phyloP scores from a whole-genome alignment of 2,888 invertebrate genomes.

The Cremastobaeus sp. region DNA sequence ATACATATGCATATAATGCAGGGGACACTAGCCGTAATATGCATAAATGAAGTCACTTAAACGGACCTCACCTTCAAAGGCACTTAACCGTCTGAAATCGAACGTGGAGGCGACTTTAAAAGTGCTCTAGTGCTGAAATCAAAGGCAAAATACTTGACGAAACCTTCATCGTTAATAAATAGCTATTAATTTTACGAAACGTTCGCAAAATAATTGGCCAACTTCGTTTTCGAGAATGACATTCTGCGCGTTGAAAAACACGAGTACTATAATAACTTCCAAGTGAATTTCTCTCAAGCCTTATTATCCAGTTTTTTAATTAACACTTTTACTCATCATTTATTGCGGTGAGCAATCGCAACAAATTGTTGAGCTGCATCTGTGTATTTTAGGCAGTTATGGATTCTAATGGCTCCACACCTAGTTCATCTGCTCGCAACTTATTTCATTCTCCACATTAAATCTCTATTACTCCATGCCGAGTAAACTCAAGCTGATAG shows the following conservation, averaged over 20 bases:
- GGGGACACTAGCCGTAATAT: constrained; percentile 28
- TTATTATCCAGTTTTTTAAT: too few relatives aligned
- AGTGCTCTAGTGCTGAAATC: neutral
- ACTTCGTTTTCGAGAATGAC: too few relatives aligned
- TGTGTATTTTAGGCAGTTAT: constrained; percentile 56
- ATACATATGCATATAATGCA: constrained; percentile 40
- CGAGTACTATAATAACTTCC: too few relatives aligned
- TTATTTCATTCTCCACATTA: constrained; percentile 59
- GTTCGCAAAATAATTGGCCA: too few relatives aligned
- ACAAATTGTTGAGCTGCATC: constrained; percentile 62
- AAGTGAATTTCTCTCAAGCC: too few relatives aligned
- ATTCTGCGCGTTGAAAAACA: too few relatives aligned
- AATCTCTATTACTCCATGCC: constrained; percentile 60
- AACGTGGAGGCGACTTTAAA: constrained; percentile 9
- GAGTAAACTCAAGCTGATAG: constrained; percentile 58
- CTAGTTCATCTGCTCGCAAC: constrained; percentile 59
- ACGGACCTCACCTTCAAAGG: constrained; percentile 33
- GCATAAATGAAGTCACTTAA: constrained; percentile 48
- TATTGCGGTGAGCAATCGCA: too few relatives aligned
- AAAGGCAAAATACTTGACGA: neutral
- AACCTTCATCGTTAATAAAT: too few relatives aligned
- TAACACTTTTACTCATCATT: too few relatives aligned
- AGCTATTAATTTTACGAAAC: too few relatives aligned
- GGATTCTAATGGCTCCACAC: constrained; percentile 60
- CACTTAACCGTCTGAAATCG: constrained; percentile 31